Evolutionary conservation across 2,113 vertebrate species (phyloP).

Genomic region (Eretmochelys imbricata): DNA sequence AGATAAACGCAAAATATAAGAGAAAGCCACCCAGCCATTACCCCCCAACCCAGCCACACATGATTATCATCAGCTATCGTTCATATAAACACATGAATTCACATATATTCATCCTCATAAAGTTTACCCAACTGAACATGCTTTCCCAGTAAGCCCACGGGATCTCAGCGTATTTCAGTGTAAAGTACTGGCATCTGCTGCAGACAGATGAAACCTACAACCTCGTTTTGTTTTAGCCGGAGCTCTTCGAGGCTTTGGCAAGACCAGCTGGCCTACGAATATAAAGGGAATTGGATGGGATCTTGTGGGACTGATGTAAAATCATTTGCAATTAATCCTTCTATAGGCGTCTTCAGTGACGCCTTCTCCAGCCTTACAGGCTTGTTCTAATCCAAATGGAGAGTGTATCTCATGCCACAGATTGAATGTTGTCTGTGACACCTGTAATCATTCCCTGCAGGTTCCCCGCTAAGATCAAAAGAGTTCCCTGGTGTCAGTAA

Average conservation of each 20-base stretch:
- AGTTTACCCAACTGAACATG: not conserved
- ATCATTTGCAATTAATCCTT: not conserved
- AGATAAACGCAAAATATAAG: not conserved
- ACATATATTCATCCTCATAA: not conserved
- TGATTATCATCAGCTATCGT: not conserved
- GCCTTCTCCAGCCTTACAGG: not conserved
- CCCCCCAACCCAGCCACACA: not conserved
- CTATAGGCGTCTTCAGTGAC: not conserved
- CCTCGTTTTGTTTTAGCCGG: not conserved
- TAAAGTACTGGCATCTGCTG: not conserved
- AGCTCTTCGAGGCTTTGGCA: fast-evolving
- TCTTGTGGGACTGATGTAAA: constrained; percentile 11
- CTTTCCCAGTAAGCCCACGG: not conserved
- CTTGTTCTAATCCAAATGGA: fast-evolving
- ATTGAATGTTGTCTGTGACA: not conserved
- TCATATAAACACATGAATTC: not conserved
- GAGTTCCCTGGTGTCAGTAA: not conserved
- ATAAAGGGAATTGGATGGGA: not conserved
- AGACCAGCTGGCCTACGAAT: not conserved
- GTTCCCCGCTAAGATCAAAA: not conserved
- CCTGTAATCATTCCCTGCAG: not conserved
- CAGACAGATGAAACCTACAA: not conserved
- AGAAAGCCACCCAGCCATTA: not conserved
- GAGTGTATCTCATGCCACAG: not conserved
- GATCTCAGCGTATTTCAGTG: fast-evolving